Percentiles rank a stretch among this genome's conserved stretches.
phyloP scores from a whole-genome alignment of 2,888 invertebrate species.

The Caenorhabditis imperialis region DNA sequence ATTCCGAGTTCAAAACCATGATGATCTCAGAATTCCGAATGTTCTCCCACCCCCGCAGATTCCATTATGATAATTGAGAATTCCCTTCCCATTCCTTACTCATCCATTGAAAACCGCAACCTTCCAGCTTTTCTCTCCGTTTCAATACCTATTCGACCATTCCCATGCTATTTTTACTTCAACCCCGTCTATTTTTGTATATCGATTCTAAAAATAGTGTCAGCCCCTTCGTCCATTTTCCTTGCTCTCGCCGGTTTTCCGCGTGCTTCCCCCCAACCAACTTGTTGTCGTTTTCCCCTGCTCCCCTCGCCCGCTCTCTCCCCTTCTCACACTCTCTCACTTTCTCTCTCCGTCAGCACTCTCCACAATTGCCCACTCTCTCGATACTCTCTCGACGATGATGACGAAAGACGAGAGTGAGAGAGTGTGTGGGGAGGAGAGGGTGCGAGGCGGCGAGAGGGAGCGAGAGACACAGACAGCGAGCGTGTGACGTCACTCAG shows the following conservation, averaged over 20 bases:
- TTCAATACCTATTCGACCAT: neutral
- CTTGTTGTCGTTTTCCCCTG: slow-evolving; percentile 9
- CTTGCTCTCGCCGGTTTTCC: neutral
- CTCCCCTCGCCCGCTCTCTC: slow-evolving; percentile 8
- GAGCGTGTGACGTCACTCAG: neutral
- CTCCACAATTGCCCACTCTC: too few relatives aligned
- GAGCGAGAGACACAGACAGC: slow-evolving; percentile 1
- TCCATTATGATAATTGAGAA: too few relatives aligned
- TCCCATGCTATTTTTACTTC: neutral
- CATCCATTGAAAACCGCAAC: too few relatives aligned
- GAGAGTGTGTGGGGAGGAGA: slow-evolving; percentile 4
- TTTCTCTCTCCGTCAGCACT: neutral
- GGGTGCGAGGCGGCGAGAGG: slow-evolving; percentile 1
- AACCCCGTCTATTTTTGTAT: neutral
- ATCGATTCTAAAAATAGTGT: slow-evolving; percentile 3
- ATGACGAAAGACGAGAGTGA: neutral
- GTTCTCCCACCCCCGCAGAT: too few relatives aligned
- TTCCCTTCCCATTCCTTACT: too few relatives aligned
- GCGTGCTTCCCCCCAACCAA: neutral
- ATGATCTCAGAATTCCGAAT: too few relatives aligned
- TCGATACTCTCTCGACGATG: neutral
- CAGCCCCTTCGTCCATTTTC: neutral
- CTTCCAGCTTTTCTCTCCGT: slow-evolving; percentile 15
- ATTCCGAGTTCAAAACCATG: too few relatives aligned
- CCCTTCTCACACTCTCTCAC: slow-evolving; percentile 19